Base-by-base conservation (phyloP, 2,888 invertebrate genomes). In the Terebella lapidaria region DNA sequence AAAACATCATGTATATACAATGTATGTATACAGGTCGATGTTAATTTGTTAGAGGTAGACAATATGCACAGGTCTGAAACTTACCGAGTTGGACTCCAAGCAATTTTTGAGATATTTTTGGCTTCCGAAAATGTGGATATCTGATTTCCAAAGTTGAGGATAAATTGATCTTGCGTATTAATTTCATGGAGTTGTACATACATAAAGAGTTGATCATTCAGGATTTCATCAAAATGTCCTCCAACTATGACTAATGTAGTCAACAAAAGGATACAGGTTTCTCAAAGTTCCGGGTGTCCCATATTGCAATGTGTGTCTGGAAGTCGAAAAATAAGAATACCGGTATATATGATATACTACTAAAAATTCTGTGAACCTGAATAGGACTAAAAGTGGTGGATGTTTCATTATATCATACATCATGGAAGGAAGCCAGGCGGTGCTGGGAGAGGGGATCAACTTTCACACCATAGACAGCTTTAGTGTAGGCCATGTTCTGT, bases 51-150 rank as follows among this genome's bases (percentile, higher is more conserved):
- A 15, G 42, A 35, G n/a, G n/a, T 35, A 35, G n/a, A 35, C 10
- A 15, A 35, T 35, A 15, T 15, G n/a, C n/a, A n/a, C n/a, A n/a
- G n/a, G n/a, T n/a, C n/a, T n/a, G n/a, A 35, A 15, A 54, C 70
- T 72, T 73, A 88, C 86, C 90, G 87, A 26, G 92, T 92, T 2
- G 93, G 92, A 75, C 93, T 92, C 94, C 94, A 94, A 62, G 86
- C 85, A 56, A 94, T 85, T 81, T 88, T 89, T 18, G 86, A 84
- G 58, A 92, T 84, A 59, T 87, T 86, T 74, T 88, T 88, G 30
- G 82, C 63, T 53, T 79, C 76, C 57, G 86, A 86, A 62, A 92
- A 82, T 15, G 88, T 86, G 28, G 49, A 15, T 2, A 47, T 22
- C 5, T 10, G 35, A 70, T 72, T 73, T 88, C 86, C 90, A 87